A percentile compares a stretch with the other conserved stretches of the same genome.
Conservation (phyloP, 2,113 vertebrate genomes). For the Anoplopoma fimbria region DNA sequence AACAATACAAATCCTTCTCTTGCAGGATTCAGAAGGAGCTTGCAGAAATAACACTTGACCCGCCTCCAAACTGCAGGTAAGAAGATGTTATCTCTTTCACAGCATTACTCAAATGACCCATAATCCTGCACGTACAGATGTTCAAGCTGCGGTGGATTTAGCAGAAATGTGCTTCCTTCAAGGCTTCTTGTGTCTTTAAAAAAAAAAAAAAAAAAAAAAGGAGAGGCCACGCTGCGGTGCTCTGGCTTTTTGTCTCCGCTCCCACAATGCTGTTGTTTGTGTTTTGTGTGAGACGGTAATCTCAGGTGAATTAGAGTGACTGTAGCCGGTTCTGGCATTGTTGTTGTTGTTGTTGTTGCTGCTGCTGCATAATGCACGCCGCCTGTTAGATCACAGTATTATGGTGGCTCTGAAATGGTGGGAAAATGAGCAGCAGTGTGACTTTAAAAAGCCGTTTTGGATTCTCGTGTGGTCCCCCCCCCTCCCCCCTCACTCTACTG, state of each 20-base stretch:
- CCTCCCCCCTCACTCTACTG: conserved; percentile 30
- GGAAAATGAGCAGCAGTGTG: conserved; percentile 52
- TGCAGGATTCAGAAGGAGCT: conserved; percentile 98
- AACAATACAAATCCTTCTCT: conserved; percentile 24
- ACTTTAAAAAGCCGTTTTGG: conserved; percentile 64
- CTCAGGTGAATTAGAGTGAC: conserved; percentile 44
- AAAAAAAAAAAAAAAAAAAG: too few species aligned
- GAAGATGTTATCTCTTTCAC: conserved; percentile 49
- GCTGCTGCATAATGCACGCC: conserved; percentile 18
- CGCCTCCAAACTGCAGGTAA: conserved; percentile 99
- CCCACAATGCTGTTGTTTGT: conserved; percentile 34
- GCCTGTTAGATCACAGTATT: conserved; percentile 26
- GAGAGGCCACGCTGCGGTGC: conserved; percentile 20
- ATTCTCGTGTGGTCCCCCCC: conserved; percentile 41
- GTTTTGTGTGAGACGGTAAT: conserved; percentile 52
- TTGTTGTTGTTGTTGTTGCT: conserved; percentile 21
- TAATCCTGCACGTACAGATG: conserved; percentile 1
- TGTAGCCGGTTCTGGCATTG: neutral
- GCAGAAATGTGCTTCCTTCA: conserved; percentile 10
- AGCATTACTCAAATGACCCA: conserved; percentile 9
- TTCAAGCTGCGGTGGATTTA: conserved; percentile 17
- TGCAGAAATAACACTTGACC: conserved; percentile 98
- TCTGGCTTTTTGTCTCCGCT: conserved; percentile 32
- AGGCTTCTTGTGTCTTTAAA: conserved; percentile 24
- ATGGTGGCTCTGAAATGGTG: conserved; percentile 33